phyloP scores from a whole-genome alignment of 2,888 invertebrate species.

The Stomorhina lunata region DNA sequence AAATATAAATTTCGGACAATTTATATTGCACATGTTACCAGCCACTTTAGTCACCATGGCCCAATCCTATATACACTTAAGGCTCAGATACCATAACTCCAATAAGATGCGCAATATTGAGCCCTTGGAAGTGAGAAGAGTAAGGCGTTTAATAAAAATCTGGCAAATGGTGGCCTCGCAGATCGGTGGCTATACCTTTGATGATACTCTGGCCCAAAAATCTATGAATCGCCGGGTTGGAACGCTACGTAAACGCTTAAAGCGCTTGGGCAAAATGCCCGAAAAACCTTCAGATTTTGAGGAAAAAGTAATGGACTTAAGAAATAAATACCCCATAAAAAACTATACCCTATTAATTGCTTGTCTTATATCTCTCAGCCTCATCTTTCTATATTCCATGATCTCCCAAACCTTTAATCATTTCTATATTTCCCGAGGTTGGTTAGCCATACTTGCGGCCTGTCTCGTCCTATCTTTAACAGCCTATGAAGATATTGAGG shows the following conservation, averaged over 20 bases:
- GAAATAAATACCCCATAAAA: conserved; percentile 52
- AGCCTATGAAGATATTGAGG: conserved; percentile 64
- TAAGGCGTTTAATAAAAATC: conserved; percentile 62
- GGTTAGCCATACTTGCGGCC: conserved; percentile 64
- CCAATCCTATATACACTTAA: conserved; percentile 64
- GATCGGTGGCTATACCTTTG: conserved; percentile 65
- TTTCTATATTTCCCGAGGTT: conserved; percentile 56
- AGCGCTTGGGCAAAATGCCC: conserved; percentile 64
- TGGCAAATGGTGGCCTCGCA: conserved; percentile 61
- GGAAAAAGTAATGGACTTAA: conserved; percentile 49
- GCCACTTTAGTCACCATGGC: conserved; percentile 53
- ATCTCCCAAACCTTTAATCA: conserved; percentile 28
- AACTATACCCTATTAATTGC: conserved; percentile 44
- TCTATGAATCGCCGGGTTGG: conserved; percentile 58
- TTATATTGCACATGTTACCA: conserved; percentile 62
- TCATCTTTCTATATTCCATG: conserved; percentile 33
- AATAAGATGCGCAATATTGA: conserved; percentile 60
- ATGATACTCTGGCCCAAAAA: conserved; percentile 63
- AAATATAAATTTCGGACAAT: neutral
- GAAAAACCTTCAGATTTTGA: conserved; percentile 68
- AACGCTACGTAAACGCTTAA: conserved; percentile 61
- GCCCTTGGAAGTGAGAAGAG: conserved; percentile 56
- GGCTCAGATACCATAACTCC: conserved; percentile 59
- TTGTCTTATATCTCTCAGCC: conserved; percentile 35
- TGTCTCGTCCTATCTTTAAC: conserved; percentile 58